Conservation (phyloP, 2,113 vertebrate species). For the Phalacrocorax brasilianus region DNA sequence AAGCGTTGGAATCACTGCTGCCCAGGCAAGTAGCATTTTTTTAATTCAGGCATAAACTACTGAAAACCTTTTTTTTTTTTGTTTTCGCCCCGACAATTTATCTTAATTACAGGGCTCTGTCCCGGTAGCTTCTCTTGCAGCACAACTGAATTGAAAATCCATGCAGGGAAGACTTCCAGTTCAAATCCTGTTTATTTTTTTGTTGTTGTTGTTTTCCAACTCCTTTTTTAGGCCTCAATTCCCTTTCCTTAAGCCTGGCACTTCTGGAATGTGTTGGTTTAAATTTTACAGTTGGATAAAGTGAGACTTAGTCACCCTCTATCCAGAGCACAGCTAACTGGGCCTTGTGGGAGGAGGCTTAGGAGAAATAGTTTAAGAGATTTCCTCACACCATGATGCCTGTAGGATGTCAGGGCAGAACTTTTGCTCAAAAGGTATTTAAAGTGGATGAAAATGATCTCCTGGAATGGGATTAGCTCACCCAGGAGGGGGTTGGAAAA, state of each 20-base stretch:
- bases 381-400: neutral
- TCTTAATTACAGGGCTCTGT: neutral
- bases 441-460: neutral
- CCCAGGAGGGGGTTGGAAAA: neutral
- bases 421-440: neutral
- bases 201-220: neutral
- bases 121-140: neutral
- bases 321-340: neutral
- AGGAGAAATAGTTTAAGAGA: neutral
- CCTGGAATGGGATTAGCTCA: neutral
- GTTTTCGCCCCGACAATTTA: fast-evolving
- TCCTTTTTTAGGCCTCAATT: neutral
- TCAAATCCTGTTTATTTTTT: neutral
- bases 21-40: neutral
- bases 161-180: neutral
- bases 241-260: neutral
- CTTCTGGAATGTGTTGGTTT: neutral
- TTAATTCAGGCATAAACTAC: neutral
- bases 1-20: neutral
- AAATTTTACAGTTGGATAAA: neutral
- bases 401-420: neutral
- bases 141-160: neutral
- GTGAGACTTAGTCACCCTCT: neutral
- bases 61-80: neutral
- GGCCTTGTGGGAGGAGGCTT: neutral